phyloP scores from a whole-genome alignment of 2,113 vertebrate species.

The Rallus limicola region DNA sequence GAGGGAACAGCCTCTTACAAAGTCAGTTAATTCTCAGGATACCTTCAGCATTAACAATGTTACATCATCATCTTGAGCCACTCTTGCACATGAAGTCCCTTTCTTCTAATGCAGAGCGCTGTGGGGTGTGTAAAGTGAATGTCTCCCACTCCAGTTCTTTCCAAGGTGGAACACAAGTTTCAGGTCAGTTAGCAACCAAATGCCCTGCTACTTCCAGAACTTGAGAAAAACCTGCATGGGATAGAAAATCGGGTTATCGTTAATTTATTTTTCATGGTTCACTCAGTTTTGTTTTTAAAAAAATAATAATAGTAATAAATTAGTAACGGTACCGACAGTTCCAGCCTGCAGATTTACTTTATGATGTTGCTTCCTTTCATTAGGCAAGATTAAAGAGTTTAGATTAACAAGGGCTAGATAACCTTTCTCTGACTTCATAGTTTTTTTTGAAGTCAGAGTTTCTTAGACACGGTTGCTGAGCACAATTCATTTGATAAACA shows the following conservation, averaged over 20 bases:
- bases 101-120: background rate
- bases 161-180: background rate
- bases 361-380: slow-evolving; percentile 44
- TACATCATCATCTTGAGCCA: slow-evolving; percentile 38
- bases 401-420: slow-evolving; percentile 39
- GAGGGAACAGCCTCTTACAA: background rate
- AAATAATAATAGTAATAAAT: background rate
- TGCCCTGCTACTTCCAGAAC: background rate
- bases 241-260: slow-evolving; percentile 56
- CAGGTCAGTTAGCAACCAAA: background rate
- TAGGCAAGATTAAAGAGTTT: slow-evolving; percentile 62
- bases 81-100: background rate
- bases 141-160: background rate
- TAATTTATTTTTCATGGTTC: background rate
- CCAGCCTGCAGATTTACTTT: slow-evolving; percentile 52
- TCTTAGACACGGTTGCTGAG: slow-evolving; percentile 48
- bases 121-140: background rate
- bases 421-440: slow-evolving; percentile 47
- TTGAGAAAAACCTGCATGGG: slow-evolving; percentile 56
- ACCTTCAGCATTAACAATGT: background rate
- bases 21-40: background rate
- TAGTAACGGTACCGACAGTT: slow-evolving; percentile 5
- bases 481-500: slow-evolving; percentile 39
- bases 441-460: slow-evolving; percentile 50
- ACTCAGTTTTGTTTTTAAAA: background rate